Base-by-base conservation (phyloP, 2,113 vertebrate genomes). In the Orcinus orca region DNA sequence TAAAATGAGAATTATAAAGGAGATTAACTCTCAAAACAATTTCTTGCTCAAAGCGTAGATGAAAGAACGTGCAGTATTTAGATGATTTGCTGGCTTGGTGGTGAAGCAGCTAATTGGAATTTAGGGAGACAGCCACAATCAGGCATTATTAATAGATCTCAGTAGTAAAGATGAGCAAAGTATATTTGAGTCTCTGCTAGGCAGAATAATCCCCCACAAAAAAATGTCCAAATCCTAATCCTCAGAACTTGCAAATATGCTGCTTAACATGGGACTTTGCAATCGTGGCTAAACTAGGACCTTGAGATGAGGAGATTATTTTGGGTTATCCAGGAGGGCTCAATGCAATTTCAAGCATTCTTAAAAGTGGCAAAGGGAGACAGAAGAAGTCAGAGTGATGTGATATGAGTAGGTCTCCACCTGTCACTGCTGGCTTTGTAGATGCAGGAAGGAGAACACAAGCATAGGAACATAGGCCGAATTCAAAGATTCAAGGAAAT, bases 1-100 rank as follows among this genome's bases (percentile, higher is more conserved):
- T 74, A 92, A 96, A 93, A 92, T 92, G 21, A 93, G 29, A 88
- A 70, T 87, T 60, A 25, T 1, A 74, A 82, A 93, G 79, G 20
- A 93, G 60, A 74, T 90, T 92, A 84, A 80, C 44, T 87, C 33
- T 73, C 74, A 68, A 82, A 97, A 58, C 8, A 93, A 76, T 25
- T 81, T 73, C 5, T 91, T 82, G 29, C 31, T 90, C 33, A 68
- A 83, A 29, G 74, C 50, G 2, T 86, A 33, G 29, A 25, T 13
- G 15, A 87, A 36, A 65, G 14, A 60, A 0, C 0, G 0, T 33
- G 11, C 1, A 67, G 20, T 41, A 70, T 53, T 74, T 41, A 86
- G 23, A 80, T 2, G 12, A 38, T 38, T 80, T 41, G 1, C 13
- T 70, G 29, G 4, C 4, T 89, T 86, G 5, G 13, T 58, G 11